These are phyloP conservation scores for Eubucco bourcierii DNA, from an alignment of 2,113 vertebrate genomes.

Conservation along the genomic window DNA sequence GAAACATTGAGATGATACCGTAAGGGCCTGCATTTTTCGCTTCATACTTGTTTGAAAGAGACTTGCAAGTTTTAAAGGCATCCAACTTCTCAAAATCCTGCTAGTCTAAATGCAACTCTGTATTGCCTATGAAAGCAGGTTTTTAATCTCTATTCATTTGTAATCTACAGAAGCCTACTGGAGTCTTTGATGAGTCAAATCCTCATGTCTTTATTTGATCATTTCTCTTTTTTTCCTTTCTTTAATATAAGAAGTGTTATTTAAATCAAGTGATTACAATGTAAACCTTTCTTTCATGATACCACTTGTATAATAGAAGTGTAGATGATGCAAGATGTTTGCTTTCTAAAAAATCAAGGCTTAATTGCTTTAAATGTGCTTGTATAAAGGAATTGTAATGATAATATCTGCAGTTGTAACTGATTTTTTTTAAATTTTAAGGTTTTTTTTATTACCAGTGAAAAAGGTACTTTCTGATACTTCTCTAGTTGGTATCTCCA, in stretches of 20 bases:
- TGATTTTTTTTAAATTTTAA: background rate
- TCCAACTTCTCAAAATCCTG: background rate
- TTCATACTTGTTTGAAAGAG: background rate
- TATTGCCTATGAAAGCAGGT: background rate
- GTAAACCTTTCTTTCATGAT: background rate
- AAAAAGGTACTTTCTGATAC: background rate
- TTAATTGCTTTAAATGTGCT: background rate
- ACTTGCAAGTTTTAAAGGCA: background rate
- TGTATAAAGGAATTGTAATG: background rate
- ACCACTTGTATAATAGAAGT: background rate
- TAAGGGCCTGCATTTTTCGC: background rate
- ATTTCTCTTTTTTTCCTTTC: background rate
- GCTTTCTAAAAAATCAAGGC: background rate
- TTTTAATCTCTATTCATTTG: background rate
- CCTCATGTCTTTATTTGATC: background rate
- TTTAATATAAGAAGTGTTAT: background rate
- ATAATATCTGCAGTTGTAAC: background rate
- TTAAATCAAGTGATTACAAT: background rate
- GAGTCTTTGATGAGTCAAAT: background rate
- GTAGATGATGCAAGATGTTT: background rate
- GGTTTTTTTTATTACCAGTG: background rate
- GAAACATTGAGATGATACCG: background rate
- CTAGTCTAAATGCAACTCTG: background rate
- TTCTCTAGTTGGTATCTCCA: background rate
- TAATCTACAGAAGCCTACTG: background rate